Evolutionary conservation across 2,888 invertebrate species (phyloP).

Genomic region (Melieria picta): DNA sequence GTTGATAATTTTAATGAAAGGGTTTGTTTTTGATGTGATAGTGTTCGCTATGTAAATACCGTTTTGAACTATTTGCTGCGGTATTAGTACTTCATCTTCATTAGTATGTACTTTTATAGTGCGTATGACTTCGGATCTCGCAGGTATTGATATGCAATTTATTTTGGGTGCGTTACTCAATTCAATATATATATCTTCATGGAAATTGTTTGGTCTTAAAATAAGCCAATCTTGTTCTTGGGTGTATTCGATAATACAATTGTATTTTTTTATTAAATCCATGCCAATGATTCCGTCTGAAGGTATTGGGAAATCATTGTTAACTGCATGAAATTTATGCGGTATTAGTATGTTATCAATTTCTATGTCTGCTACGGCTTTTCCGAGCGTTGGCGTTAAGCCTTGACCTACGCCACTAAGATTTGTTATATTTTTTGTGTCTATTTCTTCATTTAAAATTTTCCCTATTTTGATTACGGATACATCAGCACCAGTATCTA

Average conservation of each 20-base stretch:
- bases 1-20: slow-evolving; percentile 28
- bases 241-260: slow-evolving; percentile 35
- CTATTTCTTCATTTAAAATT: not conserved
- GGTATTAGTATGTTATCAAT: slow-evolving; percentile 12
- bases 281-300: slow-evolving; percentile 20
- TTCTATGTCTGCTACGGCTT: not conserved
- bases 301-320: slow-evolving; percentile 27
- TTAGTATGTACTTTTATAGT: slow-evolving; percentile 1
- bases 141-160: slow-evolving; percentile 23
- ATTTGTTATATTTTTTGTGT: not conserved
- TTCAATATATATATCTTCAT: slow-evolving; percentile 29
- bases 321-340: slow-evolving; percentile 32
- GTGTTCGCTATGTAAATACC: slow-evolving; percentile 34
- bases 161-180: slow-evolving; percentile 1
- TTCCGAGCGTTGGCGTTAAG: not conserved
- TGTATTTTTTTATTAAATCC: slow-evolving; percentile 31
- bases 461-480: not conserved
- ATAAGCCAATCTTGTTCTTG: slow-evolving; percentile 31
- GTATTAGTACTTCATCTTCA: slow-evolving; percentile 25
- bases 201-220: slow-evolving; percentile 19
- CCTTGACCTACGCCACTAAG: slow-evolving; percentile 6
- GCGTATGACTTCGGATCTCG: slow-evolving; percentile 30
- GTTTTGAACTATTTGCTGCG: slow-evolving; percentile 29
- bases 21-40: slow-evolving; percentile 13
- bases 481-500: not conserved